Percentiles rank a stretch among this genome's conserved stretches.
Conservation (phyloP, 2,888 invertebrate species). For the Ferdinandea cuprea region DNA sequence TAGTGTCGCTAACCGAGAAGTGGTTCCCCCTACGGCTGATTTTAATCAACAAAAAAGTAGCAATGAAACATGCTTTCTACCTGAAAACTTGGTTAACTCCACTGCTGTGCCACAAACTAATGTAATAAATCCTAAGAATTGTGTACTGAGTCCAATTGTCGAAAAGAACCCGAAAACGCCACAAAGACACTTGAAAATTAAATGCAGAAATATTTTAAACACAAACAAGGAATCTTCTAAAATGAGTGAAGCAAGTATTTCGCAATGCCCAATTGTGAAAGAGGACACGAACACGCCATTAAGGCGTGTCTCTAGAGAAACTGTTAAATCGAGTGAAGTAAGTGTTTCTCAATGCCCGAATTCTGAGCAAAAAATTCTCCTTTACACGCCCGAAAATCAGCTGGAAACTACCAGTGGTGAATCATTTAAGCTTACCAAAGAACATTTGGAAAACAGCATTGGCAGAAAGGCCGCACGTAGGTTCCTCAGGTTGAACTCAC, state of each 20-base stretch:
- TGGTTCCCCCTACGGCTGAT: neutral
- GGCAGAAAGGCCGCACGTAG: conserved; percentile 77
- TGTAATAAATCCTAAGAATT: neutral
- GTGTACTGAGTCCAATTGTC: conserved; percentile 29
- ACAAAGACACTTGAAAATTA: neutral
- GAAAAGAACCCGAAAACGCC: neutral
- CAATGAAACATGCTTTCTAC: conserved; percentile 36
- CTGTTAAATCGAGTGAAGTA: too few relatives aligned
- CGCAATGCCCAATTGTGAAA: neutral
- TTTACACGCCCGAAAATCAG: conserved; percentile 23
- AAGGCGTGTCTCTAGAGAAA: too few relatives aligned
- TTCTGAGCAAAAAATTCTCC: conserved; percentile 16
- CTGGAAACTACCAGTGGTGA: conserved; percentile 28
- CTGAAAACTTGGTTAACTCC: conserved; percentile 45
- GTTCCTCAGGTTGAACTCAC: conserved; percentile 78
- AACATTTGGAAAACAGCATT: conserved; percentile 76
- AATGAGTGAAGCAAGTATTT: neutral
- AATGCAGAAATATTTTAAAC: neutral
- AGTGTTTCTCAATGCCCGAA: neutral
- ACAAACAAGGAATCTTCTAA: neutral
- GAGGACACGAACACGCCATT: too few relatives aligned
- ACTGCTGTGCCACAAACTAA: conserved; percentile 1
- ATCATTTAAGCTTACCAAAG: conserved; percentile 78
- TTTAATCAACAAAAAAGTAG: neutral
- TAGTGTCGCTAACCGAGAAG: neutral